These are phyloP conservation scores for Helarctos malayanus DNA, from an alignment of 2,797 vertebrate species.

Conservation along the genomic window DNA sequence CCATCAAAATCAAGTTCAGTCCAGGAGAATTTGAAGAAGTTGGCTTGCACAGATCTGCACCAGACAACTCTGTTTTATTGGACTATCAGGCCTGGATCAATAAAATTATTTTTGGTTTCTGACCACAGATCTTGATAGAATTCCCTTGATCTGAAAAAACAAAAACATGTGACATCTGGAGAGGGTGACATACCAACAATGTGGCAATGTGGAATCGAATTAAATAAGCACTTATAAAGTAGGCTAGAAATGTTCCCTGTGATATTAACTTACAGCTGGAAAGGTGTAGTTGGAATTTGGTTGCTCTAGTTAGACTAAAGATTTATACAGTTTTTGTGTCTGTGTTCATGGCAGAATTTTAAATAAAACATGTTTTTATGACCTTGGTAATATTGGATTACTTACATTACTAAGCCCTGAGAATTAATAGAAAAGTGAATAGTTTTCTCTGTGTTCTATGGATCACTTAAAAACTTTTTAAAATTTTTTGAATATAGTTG, in stretches of 20 bases:
- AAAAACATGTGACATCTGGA: background rate
- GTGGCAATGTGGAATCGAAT: background rate
- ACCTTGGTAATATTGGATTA: background rate
- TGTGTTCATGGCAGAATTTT: background rate
- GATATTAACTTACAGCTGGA: background rate
- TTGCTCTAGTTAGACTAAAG: background rate
- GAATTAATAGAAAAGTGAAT: background rate
- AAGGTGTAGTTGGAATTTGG: background rate
- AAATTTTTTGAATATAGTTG: background rate
- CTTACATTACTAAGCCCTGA: background rate
- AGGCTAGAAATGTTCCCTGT: background rate
- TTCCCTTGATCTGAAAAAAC: background rate
- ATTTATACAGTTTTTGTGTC: background rate
- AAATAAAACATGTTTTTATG: background rate
- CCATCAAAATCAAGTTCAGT: background rate
- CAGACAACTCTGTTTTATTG: background rate
- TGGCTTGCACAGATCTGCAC: background rate
- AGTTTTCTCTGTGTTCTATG: background rate
- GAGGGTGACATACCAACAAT: background rate
- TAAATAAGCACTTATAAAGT: background rate
- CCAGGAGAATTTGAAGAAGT: background rate
- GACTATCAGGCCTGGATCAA: background rate
- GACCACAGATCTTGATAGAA: background rate
- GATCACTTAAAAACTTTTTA: background rate
- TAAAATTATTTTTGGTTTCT: background rate